Evolutionary conservation across 2,888 invertebrate species (phyloP), one percentile per base, ranked within the genome.

Genomic region (Andrena bicolor): DNA sequence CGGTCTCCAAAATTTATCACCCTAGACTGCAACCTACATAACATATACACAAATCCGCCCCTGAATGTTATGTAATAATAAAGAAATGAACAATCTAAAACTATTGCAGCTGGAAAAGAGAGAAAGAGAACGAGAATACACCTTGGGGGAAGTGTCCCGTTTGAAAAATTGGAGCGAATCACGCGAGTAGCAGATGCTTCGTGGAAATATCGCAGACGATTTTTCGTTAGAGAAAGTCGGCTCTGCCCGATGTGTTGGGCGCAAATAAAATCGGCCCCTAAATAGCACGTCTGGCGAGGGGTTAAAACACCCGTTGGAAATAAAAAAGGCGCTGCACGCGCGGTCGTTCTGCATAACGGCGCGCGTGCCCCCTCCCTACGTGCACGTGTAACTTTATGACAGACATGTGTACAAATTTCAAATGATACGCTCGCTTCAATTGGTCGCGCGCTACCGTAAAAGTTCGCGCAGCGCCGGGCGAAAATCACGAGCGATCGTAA

Each of bases 231-330:
- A 63, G 82, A 78, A 82, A 83, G 70, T 65, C 82, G 78, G 68
- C 75, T 66, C 49, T 48, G 71, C 56, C 49, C 53, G 53, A 74
- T 76, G 68, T 70, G 65, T 80, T 72, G 75, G 56, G 82, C 80
- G 73, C 77, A 76, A 87, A 87, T 87, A 85, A 87, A 81, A 87
- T 87, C 76, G 81, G 75, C 84, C 81, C 87, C 87, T 85, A 87
- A 87, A 87, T 87, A 84, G 87, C 86, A 79, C 75, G 81, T 80
- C 82, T 82, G 87, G 83, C 83, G 81, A 87, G 77, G 83, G 87
- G 80, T 80, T 83, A 79, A 86, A 85, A 84, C 77, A 85, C 77
- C 76, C 76, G 76, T 64, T 73, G 71, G 65, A 76, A 84, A 79
- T 81, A 87, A 87, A 84, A 87, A 87, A 79, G 76, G 32, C 72